Percentiles rank a stretch among this genome's conserved stretches.
Evolutionary conservation across 2,888 invertebrate genomes (phyloP).

Genomic region (Dicyrtomina minuta): DNA sequence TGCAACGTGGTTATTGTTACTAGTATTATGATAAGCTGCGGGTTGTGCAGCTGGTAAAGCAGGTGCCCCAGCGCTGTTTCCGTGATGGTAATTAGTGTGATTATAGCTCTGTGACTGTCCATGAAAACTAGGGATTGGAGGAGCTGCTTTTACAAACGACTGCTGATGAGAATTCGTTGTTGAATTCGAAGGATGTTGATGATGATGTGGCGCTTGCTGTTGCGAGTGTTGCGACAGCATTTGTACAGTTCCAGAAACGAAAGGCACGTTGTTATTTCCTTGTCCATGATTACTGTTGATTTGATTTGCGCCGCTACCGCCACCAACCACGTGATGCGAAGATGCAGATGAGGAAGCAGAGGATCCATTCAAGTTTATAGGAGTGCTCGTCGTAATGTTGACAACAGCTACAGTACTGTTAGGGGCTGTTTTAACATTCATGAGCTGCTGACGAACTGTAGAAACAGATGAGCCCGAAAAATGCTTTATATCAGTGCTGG

Average conservation of each 20-base stretch:
- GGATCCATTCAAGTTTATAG: conserved; percentile 21
- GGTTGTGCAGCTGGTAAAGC: too few relatives aligned
- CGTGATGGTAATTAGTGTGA: neutral
- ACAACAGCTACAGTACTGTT: conserved; percentile 25
- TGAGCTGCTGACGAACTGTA: neutral
- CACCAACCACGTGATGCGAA: neutral
- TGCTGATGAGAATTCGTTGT: neutral
- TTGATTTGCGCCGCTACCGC: neutral
- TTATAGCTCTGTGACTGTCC: neutral
- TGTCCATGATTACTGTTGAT: conserved; percentile 1
- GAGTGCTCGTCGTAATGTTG: conserved; percentile 29
- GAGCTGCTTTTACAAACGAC: neutral
- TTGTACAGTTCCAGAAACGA: neutral
- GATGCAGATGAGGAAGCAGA: neutral
- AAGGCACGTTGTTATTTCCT: neutral
- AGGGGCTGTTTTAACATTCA: conserved; percentile 5
- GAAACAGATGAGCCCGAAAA: conserved; percentile 8
- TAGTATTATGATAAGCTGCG: neutral
- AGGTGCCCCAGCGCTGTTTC: too few relatives aligned
- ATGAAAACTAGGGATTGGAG: neutral
- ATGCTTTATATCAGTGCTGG: conserved; percentile 7
- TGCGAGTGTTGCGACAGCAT: neutral
- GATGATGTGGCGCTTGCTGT: conserved; percentile 9
- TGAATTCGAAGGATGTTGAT: neutral
- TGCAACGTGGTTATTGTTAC: neutral